phyloP scores from a whole-genome alignment of 2,113 vertebrate species.

The Muscicapa adusta region DNA sequence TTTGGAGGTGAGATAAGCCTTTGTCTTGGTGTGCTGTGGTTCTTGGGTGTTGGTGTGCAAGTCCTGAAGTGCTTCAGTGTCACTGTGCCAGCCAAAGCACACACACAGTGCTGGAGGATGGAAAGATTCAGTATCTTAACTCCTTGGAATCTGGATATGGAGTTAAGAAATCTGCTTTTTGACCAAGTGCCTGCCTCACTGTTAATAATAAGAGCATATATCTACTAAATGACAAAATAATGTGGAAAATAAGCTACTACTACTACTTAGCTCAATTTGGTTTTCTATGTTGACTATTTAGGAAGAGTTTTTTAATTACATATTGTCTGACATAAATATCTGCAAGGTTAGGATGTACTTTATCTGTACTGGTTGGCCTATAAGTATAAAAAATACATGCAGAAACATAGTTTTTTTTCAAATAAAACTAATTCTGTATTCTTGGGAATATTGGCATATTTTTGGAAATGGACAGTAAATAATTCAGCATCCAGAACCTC shows the following conservation, averaged over 20 bases:
- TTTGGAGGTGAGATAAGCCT: constrained; percentile 86
- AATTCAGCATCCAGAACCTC: neutral
- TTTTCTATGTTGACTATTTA: neutral
- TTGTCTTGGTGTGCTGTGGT: neutral
- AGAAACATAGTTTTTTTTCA: neutral
- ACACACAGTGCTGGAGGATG: neutral
- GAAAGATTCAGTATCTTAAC: neutral
- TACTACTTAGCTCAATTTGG: neutral
- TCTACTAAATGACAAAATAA: neutral
- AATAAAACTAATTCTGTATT: neutral
- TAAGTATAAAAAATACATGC: neutral
- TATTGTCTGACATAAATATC: neutral
- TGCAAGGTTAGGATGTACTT: neutral
- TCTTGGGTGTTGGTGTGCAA: neutral
- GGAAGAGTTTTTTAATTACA: neutral
- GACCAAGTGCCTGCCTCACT: neutral
- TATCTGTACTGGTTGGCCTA: neutral
- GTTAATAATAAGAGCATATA: neutral
- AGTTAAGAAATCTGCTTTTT: neutral
- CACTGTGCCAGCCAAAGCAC: neutral
- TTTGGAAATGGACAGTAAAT: neutral
- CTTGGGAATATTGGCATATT: neutral
- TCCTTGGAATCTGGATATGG: neutral
- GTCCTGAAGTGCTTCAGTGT: neutral
- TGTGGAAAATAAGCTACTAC: neutral